A percentile compares a stretch with the other conserved stretches of the same genome.
Evolutionary conservation across 30 jellyfish, hydroid and myxozoan species (phyloP).

Genomic region (Aurelia aurita complex sp. Pacific): DNA sequence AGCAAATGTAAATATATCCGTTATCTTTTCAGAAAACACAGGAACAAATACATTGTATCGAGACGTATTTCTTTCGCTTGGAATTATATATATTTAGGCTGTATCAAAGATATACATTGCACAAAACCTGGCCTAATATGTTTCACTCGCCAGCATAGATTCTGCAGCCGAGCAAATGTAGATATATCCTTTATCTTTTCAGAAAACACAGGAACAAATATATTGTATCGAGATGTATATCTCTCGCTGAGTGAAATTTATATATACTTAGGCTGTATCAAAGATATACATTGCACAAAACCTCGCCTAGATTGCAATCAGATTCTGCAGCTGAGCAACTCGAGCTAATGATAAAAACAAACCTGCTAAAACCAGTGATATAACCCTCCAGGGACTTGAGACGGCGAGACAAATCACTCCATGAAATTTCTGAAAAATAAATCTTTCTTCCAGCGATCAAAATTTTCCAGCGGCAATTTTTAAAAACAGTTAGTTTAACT

Average conservation of each 20-base stretch:
- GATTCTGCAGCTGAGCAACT: not conserved
- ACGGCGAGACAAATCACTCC: conserved; percentile 26
- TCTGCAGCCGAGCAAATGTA: not conserved
- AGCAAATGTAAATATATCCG: not conserved
- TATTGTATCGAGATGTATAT: not conserved
- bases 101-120: not conserved
- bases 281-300: not conserved
- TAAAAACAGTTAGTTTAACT: not conserved
- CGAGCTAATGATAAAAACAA: conserved; percentile 16
- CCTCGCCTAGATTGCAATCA: not conserved
- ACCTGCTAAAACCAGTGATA: conserved; percentile 57
- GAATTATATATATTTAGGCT: not conserved
- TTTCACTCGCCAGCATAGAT: not conserved
- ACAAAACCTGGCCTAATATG: not conserved
- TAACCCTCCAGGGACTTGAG: conserved; percentile 52
- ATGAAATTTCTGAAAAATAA: conserved; percentile 29
- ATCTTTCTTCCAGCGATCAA: not conserved
- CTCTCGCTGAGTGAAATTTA: not conserved
- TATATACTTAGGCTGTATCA: not conserved
- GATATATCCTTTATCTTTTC: not conserved
- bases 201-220: not conserved
- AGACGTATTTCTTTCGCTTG: not conserved
- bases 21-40: not conserved
- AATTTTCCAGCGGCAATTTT: conserved; percentile 2
- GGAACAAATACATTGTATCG: not conserved